These are phyloP conservation scores for Lipophrys pholis DNA, from an alignment of 2,113 vertebrate genomes.

Conservation along the genomic window DNA sequence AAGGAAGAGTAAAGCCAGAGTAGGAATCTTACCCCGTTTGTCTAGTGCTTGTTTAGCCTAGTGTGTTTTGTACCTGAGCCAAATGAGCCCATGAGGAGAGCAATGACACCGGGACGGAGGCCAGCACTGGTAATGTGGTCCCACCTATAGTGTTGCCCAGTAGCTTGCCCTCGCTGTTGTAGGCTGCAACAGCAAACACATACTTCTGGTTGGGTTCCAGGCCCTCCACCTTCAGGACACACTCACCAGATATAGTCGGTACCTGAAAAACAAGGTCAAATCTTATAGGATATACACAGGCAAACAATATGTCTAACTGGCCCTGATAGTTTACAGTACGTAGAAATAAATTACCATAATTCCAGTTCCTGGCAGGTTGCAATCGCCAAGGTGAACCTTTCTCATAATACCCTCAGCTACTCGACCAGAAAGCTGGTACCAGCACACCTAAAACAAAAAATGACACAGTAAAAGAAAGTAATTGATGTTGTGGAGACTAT, in stretches of 20 bases:
- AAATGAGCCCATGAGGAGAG: slow-evolving; percentile 87
- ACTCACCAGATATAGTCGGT: slow-evolving; percentile 82
- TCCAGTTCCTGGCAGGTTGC: slow-evolving; percentile 88
- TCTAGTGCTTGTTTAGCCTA: not conserved
- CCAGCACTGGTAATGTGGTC: slow-evolving; percentile 87
- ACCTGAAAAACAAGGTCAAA: slow-evolving; percentile 79
- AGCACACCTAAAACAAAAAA: slow-evolving; percentile 83
- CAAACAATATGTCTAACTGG: not conserved
- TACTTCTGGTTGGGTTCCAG: slow-evolving; percentile 92
- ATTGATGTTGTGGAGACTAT: not conserved
- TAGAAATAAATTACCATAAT: slow-evolving; percentile 68
- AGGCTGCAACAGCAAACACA: slow-evolving; percentile 93
- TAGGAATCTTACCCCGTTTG: not conserved
- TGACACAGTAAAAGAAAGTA: not conserved
- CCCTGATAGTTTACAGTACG: not conserved
- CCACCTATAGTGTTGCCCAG: slow-evolving; percentile 87
- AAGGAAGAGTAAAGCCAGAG: slow-evolving; percentile 16
- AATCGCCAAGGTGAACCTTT: slow-evolving; percentile 90
- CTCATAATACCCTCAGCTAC: slow-evolving; percentile 81
- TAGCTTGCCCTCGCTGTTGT: slow-evolving; percentile 86
- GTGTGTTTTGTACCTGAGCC: slow-evolving; percentile 84
- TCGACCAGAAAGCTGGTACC: slow-evolving; percentile 90
- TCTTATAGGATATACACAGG: not conserved
- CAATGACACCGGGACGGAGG: slow-evolving; percentile 87
- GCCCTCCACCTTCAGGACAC: slow-evolving; percentile 85